Evolutionary conservation across 2,888 invertebrate genomes (phyloP).

Genomic region (Diploptera punctata): DNA sequence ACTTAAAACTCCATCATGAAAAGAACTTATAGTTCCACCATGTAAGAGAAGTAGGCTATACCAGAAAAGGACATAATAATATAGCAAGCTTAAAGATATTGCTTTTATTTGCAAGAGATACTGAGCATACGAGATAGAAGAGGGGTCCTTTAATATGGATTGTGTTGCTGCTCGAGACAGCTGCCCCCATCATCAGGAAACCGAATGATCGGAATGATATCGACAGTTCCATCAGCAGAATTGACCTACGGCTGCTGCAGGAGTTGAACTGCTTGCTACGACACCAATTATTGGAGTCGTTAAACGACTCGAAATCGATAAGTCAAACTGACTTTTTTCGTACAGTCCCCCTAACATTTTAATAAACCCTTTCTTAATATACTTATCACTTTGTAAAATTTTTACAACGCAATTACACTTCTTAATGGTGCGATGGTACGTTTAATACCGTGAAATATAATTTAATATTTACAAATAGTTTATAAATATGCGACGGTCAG

Average conservation of each 20-base stretch:
- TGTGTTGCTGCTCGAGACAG: slow-evolving; percentile 17
- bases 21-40: too few species aligned
- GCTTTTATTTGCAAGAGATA: neutral
- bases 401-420: too few species aligned
- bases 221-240: slow-evolving; percentile 14
- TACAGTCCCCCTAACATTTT: neutral
- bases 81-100: too few species aligned
- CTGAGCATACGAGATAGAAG: neutral
- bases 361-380: too few species aligned
- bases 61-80: too few species aligned
- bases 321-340: neutral
- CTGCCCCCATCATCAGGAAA: neutral
- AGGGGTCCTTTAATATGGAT: neutral
- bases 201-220: slow-evolving; percentile 15
- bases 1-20: too few species aligned
- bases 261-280: slow-evolving; percentile 14
- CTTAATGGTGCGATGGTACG: too few species aligned
- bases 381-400: too few species aligned
- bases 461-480: too few species aligned
- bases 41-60: too few species aligned
- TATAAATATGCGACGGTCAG: too few species aligned
- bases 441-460: too few species aligned
- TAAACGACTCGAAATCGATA: slow-evolving; percentile 19
- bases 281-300: slow-evolving; percentile 20
- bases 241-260: slow-evolving; percentile 15